These are phyloP conservation scores for Acanthurus lineatus DNA, from an alignment of 2,797 vertebrate genomes.

Conservation along the genomic window DNA sequence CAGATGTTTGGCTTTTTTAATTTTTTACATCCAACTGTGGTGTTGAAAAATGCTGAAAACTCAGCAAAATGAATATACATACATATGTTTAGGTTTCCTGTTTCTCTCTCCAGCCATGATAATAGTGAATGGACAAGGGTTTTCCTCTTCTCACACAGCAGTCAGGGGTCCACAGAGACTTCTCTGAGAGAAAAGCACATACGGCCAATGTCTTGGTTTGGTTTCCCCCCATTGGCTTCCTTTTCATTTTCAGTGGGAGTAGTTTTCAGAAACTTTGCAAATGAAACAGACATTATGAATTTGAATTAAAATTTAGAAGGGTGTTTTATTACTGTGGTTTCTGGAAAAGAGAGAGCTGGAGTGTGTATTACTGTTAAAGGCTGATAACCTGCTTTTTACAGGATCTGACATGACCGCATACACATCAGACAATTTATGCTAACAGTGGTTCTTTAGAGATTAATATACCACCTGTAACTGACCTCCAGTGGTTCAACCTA, in stretches of 20 bases:
- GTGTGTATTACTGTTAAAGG: neutral
- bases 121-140: conserved; percentile 16
- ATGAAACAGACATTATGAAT: conserved; percentile 29
- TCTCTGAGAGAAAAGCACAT: conserved; percentile 29
- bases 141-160: conserved; percentile 40
- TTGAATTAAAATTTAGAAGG: conserved; percentile 15
- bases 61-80: neutral
- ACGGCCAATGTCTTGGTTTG: conserved; percentile 43
- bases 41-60: conserved; percentile 13
- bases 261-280: conserved; percentile 39
- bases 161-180: conserved; percentile 32
- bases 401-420: neutral
- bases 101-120: conserved; percentile 36
- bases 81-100: conserved; percentile 48
- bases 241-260: conserved; percentile 30
- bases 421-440: neutral
- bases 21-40: conserved; percentile 3
- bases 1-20: neutral
- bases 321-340: neutral
- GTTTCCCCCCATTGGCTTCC: conserved; percentile 20
- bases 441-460: neutral
- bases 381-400: neutral
- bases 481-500: neutral
- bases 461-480: too few species aligned
- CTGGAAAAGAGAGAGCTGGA: neutral